Evolutionary conservation across 2,797 vertebrate genomes (phyloP).

Genomic region (Pseudocheirus occidentalis): DNA sequence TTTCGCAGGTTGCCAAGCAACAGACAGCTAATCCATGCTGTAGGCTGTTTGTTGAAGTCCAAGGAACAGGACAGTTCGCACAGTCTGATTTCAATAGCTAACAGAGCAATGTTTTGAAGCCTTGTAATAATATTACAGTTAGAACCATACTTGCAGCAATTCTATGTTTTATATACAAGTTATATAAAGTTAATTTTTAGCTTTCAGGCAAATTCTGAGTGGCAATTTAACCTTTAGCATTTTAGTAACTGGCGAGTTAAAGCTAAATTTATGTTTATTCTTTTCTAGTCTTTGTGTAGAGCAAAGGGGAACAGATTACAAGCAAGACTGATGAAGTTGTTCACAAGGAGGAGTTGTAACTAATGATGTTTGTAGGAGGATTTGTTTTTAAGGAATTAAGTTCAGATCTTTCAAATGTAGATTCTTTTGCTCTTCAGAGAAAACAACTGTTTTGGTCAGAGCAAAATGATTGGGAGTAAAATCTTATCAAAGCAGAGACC

Average conservation of each 20-base stretch:
- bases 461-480: constrained; percentile 42
- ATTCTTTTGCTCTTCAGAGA: constrained; percentile 37
- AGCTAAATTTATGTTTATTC: constrained; percentile 28
- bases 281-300: constrained; percentile 54
- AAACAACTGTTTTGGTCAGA: neutral
- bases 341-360: constrained; percentile 44
- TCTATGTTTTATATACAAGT: constrained; percentile 52
- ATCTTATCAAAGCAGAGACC: constrained; percentile 46
- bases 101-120: constrained; percentile 40
- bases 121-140: constrained; percentile 35
- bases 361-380: constrained; percentile 54
- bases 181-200: constrained; percentile 39
- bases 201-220: constrained; percentile 33
- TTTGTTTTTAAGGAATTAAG: constrained; percentile 62
- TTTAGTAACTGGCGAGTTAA: constrained; percentile 49
- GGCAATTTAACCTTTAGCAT: constrained; percentile 44
- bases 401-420: constrained; percentile 45
- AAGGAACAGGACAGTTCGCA: constrained; percentile 43
- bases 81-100: constrained; percentile 48
- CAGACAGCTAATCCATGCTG: constrained; percentile 38
- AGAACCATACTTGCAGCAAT: constrained; percentile 12
- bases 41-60: constrained; percentile 54
- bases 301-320: constrained; percentile 18
- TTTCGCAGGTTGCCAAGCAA: constrained; percentile 29
- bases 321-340: constrained; percentile 28